Base-by-base conservation (phyloP, 2,888 invertebrate genomes). In the Spodoptera littoralis region DNA sequence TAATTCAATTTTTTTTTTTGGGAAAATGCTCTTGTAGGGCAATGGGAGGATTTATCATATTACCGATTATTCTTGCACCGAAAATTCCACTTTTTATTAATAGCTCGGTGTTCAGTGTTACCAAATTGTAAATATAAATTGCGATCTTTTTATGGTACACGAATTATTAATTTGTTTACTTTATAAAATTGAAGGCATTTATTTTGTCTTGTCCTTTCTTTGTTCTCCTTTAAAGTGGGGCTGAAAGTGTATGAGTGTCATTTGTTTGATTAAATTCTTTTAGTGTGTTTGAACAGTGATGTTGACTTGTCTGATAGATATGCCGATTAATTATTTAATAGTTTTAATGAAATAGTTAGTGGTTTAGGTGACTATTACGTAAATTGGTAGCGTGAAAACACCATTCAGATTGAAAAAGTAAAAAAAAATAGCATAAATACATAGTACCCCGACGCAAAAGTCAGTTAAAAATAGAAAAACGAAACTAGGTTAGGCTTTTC, bases 1-100 rank as follows among this genome's bases (percentile, higher is more conserved):
- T 91, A 91, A 92, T 92, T 90, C 89, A 90, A 90, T 92, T 91
- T 91, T 90, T 91, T 90, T 90, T 83, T 80, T 84, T 2, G 88
- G 86, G 84, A 88, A 90, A 89, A 86, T 78, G 77, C 81, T 85
- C 79, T 71, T 70, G 79, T 81, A 83, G 80, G 56, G 68, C 66
- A 80, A 87, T 88, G 83, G 83, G 80, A 73, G 70, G 58, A 85
- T 88, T 90, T 93, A 93, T 93, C 91, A 90, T 88, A 91, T 92
- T 92, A 92, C 91, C 81, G 90, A 90, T 90, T 91, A 86, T 86
- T 86, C 88, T 90, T 88, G 80, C 84, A 81, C 68, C 71, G 67
- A 74, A 73, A 75, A 79, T 84, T 84, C 86, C 85, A 84, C 83
- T 83, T 87, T 84, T 81, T 88, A 90, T 90, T 92, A 92, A 92